Base-by-base conservation (phyloP, 2,888 invertebrate genomes). In the Orchestes rusci region DNA sequence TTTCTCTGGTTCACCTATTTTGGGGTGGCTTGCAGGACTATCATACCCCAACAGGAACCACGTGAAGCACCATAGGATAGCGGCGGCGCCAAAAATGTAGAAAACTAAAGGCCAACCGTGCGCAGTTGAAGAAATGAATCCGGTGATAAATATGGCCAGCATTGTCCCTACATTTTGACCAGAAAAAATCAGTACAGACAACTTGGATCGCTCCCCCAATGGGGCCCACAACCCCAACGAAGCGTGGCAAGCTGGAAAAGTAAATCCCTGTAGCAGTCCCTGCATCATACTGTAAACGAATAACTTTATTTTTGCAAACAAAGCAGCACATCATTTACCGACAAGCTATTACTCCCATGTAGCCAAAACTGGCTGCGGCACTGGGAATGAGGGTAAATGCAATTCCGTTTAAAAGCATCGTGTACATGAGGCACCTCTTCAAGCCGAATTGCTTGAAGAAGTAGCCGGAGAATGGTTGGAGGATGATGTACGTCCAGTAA, bases 91-190 rank as follows among this genome's bases (percentile, higher is more conserved):
- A 55, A 83, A 82, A 1, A 79, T 64, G 60, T 88, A 89, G 66
- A 88, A 88, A 44, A 82, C 80, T 4, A 81, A 75, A 1, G 83
- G 81, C 89, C 89, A 89, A 1, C 88, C 88, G 57, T 77, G 70
- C 0, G 67, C 55, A 0, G 81, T 78, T 1, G 78, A 78, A 0
- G 84, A 73, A 31, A 91, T 70, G 2, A 79, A 69, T 0, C 90
- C 90, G n/a, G 85, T 80, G 16, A 79, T 67, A n/a, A 82, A 74
- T 59, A 87, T 65, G 56, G 86, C 80, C 1, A 86, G 60, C 1
- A 88, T 82, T 4, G 85, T 85, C 3, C 91, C 91, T n/a, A 89
- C 30, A 32, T 48, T 39, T 19, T 23, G 17, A 50, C 50, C 46
- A 17, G 47, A 43, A 39, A 47, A 50, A 29, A 44, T 43, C 5